Conservation (phyloP, 1,140 invertebrate species). For the Bradysia coprophila region DNA sequence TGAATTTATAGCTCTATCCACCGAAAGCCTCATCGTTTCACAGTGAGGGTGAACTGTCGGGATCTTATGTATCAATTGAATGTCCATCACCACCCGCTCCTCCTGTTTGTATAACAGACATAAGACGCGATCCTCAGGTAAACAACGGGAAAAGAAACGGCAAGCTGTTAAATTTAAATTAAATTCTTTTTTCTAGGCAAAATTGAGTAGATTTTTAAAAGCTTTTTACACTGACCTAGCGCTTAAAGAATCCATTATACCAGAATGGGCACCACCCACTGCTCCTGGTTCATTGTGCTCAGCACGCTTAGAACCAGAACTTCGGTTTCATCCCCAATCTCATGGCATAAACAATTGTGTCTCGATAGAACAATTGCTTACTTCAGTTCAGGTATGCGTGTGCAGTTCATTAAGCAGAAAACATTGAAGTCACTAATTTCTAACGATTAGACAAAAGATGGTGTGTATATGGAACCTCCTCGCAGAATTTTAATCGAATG, state of each 20-base stretch:
- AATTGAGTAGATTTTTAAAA: slow-evolving; percentile 21
- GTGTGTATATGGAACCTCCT: slow-evolving; percentile 25
- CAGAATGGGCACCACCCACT: slow-evolving; percentile 24
- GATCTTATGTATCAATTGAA: slow-evolving; percentile 8
- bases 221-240: slow-evolving; percentile 26
- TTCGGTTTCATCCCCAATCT: slow-evolving; percentile 23
- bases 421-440: slow-evolving; percentile 1
- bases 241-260: slow-evolving; percentile 23
- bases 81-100: slow-evolving; percentile 9
- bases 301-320: slow-evolving; percentile 26
- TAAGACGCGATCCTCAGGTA: slow-evolving; percentile 7
- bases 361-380: slow-evolving; percentile 26
- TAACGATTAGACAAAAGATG: slow-evolving; percentile 23
- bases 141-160: neutral
- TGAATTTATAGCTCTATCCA: slow-evolving; percentile 7
- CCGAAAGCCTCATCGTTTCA: slow-evolving; percentile 6
- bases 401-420: no score
- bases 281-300: slow-evolving; percentile 24
- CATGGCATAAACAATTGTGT: slow-evolving; percentile 21
- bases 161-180: neutral
- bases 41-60: slow-evolving; percentile 7
- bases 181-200: slow-evolving; percentile 2
- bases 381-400: slow-evolving; percentile 23
- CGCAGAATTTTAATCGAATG: slow-evolving; percentile 29
- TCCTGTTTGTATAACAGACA: slow-evolving; percentile 4